Conservation (phyloP, 2,113 vertebrate species). For the Notiomystis cincta region DNA sequence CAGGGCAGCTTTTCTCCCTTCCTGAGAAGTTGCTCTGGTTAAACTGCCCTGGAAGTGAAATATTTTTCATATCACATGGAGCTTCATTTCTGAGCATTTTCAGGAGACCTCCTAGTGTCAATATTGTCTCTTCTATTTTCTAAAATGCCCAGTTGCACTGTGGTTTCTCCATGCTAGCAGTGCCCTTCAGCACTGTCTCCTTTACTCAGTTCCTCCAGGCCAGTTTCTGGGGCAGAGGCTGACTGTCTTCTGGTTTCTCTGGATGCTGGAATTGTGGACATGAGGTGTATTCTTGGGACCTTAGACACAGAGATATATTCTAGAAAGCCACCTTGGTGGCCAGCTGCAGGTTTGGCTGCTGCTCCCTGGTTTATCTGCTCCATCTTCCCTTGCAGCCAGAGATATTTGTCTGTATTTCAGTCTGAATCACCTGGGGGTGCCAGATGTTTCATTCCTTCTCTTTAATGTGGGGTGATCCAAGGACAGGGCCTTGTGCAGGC, state of each 20-base stretch:
- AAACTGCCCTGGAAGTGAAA: not conserved
- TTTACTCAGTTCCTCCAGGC: not conserved
- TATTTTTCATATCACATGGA: not conserved
- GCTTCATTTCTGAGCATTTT: not conserved
- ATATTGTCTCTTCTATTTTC: not conserved
- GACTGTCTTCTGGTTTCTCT: not conserved
- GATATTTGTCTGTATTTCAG: not conserved
- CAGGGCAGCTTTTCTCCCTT: not conserved
- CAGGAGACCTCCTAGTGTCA: not conserved
- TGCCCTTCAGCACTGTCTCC: not conserved
- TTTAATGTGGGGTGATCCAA: not conserved
- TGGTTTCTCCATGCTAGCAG: not conserved
- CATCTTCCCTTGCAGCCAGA: not conserved
- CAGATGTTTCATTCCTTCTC: not conserved
- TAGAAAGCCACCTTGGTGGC: not conserved
- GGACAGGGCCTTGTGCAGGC: not conserved
- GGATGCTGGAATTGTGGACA: not conserved
- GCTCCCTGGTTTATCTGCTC: not conserved
- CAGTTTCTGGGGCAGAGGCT: not conserved
- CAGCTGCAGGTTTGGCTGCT: not conserved
- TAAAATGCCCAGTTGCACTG: not conserved
- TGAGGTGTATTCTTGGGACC: not conserved
- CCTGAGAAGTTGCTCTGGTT: not conserved
- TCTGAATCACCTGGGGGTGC: not conserved
- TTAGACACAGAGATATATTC: not conserved